Evolutionary conservation across 2,888 invertebrate species (phyloP).

Genomic region (Tridacna crocea): DNA sequence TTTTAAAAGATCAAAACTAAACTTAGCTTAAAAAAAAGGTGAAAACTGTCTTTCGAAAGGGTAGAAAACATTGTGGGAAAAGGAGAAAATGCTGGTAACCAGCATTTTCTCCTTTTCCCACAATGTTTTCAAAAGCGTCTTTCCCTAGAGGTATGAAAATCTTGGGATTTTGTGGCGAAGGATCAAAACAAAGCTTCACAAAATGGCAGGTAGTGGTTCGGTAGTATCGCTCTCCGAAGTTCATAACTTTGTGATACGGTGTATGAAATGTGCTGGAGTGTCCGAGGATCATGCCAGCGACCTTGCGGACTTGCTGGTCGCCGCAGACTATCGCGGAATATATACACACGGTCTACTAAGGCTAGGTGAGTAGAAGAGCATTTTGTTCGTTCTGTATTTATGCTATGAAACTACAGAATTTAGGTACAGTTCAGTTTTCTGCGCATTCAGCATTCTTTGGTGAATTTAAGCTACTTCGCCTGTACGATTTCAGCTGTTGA

Average conservation of each 20-base stretch:
- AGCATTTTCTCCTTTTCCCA: neutral
- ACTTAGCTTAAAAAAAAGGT: too few species aligned
- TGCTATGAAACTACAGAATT: neutral
- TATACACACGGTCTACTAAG: slow-evolving; percentile 95
- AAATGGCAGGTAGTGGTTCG: slow-evolving; percentile 39
- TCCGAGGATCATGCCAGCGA: slow-evolving; percentile 87
- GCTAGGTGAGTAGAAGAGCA: slow-evolving; percentile 86
- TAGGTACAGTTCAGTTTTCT: neutral
- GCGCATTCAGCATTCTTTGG: neutral
- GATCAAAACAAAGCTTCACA: neutral
- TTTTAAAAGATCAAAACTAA: too few species aligned
- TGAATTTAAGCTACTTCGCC: neutral
- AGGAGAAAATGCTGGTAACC: neutral
- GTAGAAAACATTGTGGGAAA: neutral
- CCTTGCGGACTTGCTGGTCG: slow-evolving; percentile 89
- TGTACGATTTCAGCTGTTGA: too few species aligned
- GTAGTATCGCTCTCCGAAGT: slow-evolving; percentile 73
- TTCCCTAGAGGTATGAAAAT: too few species aligned
- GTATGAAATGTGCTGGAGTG: slow-evolving; percentile 89
- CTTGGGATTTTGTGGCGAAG: too few species aligned
- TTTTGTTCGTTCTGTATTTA: neutral
- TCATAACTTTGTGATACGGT: slow-evolving; percentile 84
- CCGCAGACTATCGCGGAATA: slow-evolving; percentile 92
- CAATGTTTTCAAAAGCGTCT: neutral
- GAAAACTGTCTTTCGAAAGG: too few species aligned